Base-by-base conservation (phyloP, 2,888 invertebrate species). In the Amphiduros pacificus region DNA sequence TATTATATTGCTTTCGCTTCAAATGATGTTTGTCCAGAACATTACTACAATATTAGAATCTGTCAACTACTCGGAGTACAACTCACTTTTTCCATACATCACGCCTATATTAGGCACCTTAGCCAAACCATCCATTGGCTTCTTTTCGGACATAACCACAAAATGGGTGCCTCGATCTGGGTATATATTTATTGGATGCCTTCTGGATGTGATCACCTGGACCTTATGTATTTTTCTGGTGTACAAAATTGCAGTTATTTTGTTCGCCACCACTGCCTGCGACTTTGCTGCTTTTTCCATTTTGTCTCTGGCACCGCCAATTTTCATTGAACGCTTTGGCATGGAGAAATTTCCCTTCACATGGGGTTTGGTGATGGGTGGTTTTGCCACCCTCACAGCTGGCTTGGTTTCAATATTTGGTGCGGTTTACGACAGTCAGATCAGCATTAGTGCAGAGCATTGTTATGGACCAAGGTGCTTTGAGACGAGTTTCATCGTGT, bases 11-110 rank as follows among this genome's bases (percentile, higher is more conserved):
- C 20, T 22, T 17, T n/a, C 20, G 6, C n/a, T 44, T 9, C 44
- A 44, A 17, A 44, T 44, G 44, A 44, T 44, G 44, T 44, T 44
- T n/a, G 44, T 44, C 6, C 44, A 44, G 44, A 44, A 44, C 22
- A n/a, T 44, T 22, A 44, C 44, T 4, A 9, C 44, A 11, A 17
- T 44, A 20, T 44, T 44, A n/a, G 44, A n/a, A 6, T 20, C 44
- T n/a, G n/a, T 44, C n/a, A 22, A 22, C n/a, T 22, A 44, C n/a
- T 20, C n/a, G 44, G 44, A 44, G n/a, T 44, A 44, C 22, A 44
- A 44, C 44, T 20, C 44, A n/a, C 20, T 44, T 17, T 44, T 9
- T 17, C 44, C 44, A 20, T 44, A 44, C n/a, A 22, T 44, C 20
- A 44, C 44, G n/a, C 44, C 44, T 11, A 44, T 44, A n/a, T n/a